Percentiles rank a stretch among this genome's conserved stretches.
phyloP scores from a whole-genome alignment of 2,113 vertebrate species.

The Mesoclemmys tuberculata region DNA sequence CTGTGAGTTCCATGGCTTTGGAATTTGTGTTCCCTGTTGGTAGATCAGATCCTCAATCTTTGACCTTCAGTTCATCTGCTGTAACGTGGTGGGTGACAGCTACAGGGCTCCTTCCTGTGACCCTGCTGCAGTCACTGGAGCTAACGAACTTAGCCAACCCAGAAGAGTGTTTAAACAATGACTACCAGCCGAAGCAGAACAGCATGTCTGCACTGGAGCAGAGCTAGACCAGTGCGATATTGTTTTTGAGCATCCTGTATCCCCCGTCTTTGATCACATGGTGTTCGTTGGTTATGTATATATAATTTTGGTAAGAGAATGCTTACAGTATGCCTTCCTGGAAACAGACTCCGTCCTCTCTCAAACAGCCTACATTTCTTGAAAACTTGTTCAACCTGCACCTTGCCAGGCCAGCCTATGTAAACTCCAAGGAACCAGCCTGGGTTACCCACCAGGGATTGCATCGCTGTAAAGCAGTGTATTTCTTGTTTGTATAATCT shows the following conservation, averaged over 20 bases:
- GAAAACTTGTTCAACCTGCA: neutral
- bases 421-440: neutral
- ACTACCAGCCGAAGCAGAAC: neutral
- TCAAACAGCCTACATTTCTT: neutral
- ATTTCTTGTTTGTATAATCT: neutral
- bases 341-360: neutral
- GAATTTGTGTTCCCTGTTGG: neutral
- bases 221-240: neutral
- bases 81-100: fast-evolving
- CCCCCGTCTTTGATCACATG: neutral
- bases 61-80: neutral
- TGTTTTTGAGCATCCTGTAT: neutral
- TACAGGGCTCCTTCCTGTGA: neutral
- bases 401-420: neutral
- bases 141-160: neutral
- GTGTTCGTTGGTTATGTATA: neutral
- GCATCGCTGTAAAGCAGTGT: neutral
- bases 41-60: neutral
- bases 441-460: neutral
- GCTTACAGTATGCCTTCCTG: neutral
- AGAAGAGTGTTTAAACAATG: neutral
- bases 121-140: neutral
- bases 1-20: neutral
- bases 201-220: neutral
- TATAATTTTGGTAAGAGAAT: neutral